Base-by-base conservation (phyloP, 2,113 vertebrate species). In the Oreochromis niloticus region DNA sequence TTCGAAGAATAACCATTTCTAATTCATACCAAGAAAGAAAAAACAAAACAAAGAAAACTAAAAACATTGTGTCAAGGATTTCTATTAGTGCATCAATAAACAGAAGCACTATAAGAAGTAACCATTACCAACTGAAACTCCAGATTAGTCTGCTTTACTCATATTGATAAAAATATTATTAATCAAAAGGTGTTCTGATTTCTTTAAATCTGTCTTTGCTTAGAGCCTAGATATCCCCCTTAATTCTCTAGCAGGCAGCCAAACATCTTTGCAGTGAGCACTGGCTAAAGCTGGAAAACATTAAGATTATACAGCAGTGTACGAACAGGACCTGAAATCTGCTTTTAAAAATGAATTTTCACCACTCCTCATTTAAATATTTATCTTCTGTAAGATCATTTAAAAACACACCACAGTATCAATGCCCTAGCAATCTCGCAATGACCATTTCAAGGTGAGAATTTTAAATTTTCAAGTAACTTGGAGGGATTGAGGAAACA, bases 341-440 rank as follows among this genome's bases (percentile, higher is more conserved):
- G 41, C 41, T 46, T 73, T 24, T 27, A 46, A 73, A 46, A 73
- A 46, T 17, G n/a, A 27, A 0, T 46, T 73, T 73, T 46, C n/a
- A 46, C 41, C 22, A 16, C 27, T 27, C 13, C 22, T 73, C 39
- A 46, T 46, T 14, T 43, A 73, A 73, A 73, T 27, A 73, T 73
- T 46, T 46, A 27, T 73, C 13, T 9, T 27, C 41, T 73, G 8
- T 46, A 73, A 68, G 0, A 1, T n/a, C 46, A 10, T 73, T 24
- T 0, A 46, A 46, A 46, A 68, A 9, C 61, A 39, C 34, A 68
- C 19, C 19, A 68, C 34, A 68, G 11, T 68, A 39, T 68, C 61
- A 68, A 22, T 68, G 34, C 11, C 3, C 19, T 13, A 39, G 34
- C 11, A 68, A 68, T 39, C 1, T 68, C 0, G 0, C 10, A 41